Base-by-base conservation (phyloP, 2,888 invertebrate species). In the Ctena decussata region DNA sequence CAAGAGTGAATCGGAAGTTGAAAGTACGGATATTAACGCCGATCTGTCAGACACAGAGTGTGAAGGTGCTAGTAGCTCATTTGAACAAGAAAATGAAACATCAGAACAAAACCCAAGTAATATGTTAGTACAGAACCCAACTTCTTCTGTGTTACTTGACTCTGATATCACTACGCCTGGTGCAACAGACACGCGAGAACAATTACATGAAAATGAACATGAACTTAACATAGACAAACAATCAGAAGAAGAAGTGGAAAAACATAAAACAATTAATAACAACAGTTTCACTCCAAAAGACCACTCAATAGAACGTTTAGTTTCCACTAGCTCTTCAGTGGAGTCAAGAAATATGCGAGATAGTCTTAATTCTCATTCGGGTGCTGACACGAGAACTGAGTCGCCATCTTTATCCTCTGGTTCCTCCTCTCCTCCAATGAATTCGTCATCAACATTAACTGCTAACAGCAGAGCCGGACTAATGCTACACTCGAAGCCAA, bases 401-500 rank as follows among this genome's bases (percentile, higher is more conserved):
- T 46, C 77, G 37, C 80, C 80, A 8, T 72, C 46, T n/a, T 73
- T 82, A 73, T 77, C 81, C 30, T 80, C 87, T 41, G 75, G 75
- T 27, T 89, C 89, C 24, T 85, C 91, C 2, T 77, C 86, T 5
- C 88, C 91, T 12, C 86, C 86, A 11, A 84, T 90, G 15, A 70
- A 90, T 53, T 86, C 89, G 82, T 84, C 88, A 12, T 72, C 84
- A 30, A 82, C 86, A 32, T 60, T 88, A 21, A 82, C 70, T 24
- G 84, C 85, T 32, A 80, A 77, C 30, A 82, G 85, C 30, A 82
- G 89, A 46, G 86, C 89, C 6, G 85, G 77, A 27, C 70, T 86
- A 74, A 85, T 89, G 86, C 76, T 87, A 80, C 85, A 83, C 60
- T 82, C 86, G 0, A 89, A 89, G 57, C 89, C 89, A 18, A 89